These are phyloP conservation scores for Xenopus borealis DNA, from an alignment of 2,113 vertebrate species.

Conservation along the genomic window DNA sequence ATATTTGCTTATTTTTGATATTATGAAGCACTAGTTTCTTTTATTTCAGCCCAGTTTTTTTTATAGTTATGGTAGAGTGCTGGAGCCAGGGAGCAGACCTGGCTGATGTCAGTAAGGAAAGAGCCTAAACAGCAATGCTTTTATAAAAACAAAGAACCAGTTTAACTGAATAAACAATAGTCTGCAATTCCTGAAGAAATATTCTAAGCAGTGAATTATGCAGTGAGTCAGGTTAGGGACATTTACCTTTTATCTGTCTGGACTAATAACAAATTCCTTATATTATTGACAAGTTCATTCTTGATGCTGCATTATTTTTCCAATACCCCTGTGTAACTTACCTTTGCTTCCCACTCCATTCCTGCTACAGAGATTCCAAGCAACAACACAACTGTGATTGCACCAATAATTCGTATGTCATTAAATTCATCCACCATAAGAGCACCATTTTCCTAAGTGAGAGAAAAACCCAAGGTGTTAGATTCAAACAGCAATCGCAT, in stretches of 20 bases:
- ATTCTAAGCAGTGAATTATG: too few relatives aligned
- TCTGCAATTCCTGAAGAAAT: not conserved
- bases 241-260: not conserved
- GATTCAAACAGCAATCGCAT: not conserved
- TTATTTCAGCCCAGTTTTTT: not conserved
- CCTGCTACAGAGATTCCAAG: conserved; percentile 94
- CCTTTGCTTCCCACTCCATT: conserved; percentile 99
- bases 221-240: not conserved
- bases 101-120: not conserved
- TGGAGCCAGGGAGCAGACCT: not conserved
- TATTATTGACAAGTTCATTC: too few relatives aligned
- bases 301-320: too few relatives aligned
- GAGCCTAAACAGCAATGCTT: not conserved
- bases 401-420: conserved; percentile 90
- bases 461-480: not conserved
- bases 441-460: conserved; percentile 66
- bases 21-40: too few relatives aligned
- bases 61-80: not conserved
- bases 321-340: conserved; percentile 55
- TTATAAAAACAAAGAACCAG: not conserved
- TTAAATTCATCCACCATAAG: conserved; percentile 85
- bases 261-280: too few relatives aligned
- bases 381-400: conserved; percentile 87
- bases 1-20: too few relatives aligned
- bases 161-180: not conserved